Percentiles rank a stretch among this genome's conserved stretches.
phyloP scores from a whole-genome alignment of 1,140 invertebrate genomes.

The Achatina immaculata region DNA sequence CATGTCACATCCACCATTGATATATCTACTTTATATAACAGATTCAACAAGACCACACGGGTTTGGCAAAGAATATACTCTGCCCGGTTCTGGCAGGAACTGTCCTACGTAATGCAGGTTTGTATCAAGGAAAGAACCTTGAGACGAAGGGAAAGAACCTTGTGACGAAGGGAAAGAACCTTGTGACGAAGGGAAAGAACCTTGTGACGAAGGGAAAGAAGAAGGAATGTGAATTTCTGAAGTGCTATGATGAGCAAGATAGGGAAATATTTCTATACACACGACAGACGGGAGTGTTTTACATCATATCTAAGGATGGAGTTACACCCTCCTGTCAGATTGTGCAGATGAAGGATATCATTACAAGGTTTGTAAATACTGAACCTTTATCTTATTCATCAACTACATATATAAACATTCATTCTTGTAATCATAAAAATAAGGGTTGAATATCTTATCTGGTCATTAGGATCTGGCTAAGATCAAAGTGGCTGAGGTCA shows the following conservation, averaged over 20 bases:
- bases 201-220: slow-evolving; percentile 41
- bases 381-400: background rate
- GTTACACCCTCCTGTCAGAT: slow-evolving; percentile 40
- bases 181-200: slow-evolving; percentile 41
- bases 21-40: slow-evolving; percentile 31
- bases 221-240: slow-evolving; percentile 43
- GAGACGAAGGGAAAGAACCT: background rate
- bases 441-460: no score
- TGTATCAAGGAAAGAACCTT: slow-evolving; percentile 42
- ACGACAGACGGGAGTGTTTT: slow-evolving; percentile 51
- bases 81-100: slow-evolving; percentile 51
- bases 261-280: slow-evolving; percentile 53
- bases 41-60: slow-evolving; percentile 18
- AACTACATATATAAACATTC: background rate
- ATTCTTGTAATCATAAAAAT: no score
- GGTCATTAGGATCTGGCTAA: no score
- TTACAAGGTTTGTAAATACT: slow-evolving; percentile 16
- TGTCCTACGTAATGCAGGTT: slow-evolving; percentile 47
- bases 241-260: slow-evolving; percentile 55
- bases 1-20: no score
- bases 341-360: slow-evolving; percentile 49
- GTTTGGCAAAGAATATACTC: background rate
- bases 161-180: background rate
- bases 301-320: slow-evolving; percentile 41
- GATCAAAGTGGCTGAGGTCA: no score